These are phyloP conservation scores for Anastatus disparis DNA, from an alignment of 1,140 invertebrate species.

Conservation along the genomic window DNA sequence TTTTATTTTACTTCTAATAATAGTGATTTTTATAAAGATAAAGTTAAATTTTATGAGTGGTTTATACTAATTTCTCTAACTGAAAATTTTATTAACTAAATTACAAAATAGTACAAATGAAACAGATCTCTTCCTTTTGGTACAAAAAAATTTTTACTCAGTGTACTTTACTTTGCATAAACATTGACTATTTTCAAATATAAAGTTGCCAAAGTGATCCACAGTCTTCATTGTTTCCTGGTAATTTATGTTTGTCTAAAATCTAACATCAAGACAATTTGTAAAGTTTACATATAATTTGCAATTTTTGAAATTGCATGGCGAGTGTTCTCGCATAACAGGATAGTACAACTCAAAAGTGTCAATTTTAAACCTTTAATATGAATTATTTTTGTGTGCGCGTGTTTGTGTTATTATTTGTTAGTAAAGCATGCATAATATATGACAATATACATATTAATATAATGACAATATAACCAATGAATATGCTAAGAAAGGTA, in stretches of 20 bases:
- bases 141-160: slow-evolving; percentile 12
- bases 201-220: slow-evolving; percentile 32
- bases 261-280: slow-evolving; percentile 30
- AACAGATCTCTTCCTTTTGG: slow-evolving; percentile 8
- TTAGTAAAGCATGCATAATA: slow-evolving; percentile 38
- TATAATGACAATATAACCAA: slow-evolving; percentile 20
- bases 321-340: slow-evolving; percentile 30
- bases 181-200: background rate
- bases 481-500: slow-evolving; percentile 12
- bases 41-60: no score
- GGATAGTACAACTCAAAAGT: slow-evolving; percentile 33
- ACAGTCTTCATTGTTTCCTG: background rate
- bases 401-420: slow-evolving; percentile 31
- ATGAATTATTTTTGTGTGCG: slow-evolving; percentile 30
- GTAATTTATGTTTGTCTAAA: slow-evolving; percentile 36
- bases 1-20: no score
- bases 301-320: slow-evolving; percentile 35
- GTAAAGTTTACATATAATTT: slow-evolving; percentile 27
- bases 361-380: slow-evolving; percentile 35
- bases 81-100: background rate
- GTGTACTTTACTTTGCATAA: slow-evolving; percentile 4
- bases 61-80: background rate
- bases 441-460: slow-evolving; percentile 27
- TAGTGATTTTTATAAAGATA: no score
- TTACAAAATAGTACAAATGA: slow-evolving; percentile 20